Conservation (phyloP, 2,797 vertebrate species). For the Halcyon leucocephala region DNA sequence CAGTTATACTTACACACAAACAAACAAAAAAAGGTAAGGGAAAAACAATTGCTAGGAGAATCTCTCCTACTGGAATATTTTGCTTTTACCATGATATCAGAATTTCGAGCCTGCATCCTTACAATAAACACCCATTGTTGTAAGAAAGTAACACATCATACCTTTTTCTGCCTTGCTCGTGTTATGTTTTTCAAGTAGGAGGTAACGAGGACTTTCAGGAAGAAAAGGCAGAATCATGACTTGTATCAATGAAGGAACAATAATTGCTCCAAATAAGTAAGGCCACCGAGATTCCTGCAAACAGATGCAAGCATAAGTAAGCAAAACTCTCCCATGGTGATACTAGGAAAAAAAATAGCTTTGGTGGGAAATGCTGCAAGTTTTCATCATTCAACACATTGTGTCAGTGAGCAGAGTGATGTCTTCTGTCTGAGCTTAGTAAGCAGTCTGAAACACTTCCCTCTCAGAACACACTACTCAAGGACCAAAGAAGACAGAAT, state of each 20-base stretch:
- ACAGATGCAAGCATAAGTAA: neutral
- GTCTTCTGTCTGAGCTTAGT: neutral
- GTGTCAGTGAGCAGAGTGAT: neutral
- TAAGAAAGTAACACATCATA: constrained; percentile 55
- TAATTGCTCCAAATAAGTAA: constrained; percentile 87
- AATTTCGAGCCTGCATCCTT: neutral
- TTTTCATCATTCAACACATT: neutral
- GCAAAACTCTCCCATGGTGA: neutral
- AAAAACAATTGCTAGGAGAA: neutral
- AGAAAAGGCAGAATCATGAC: constrained; percentile 89
- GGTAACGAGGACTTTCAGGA: constrained; percentile 92
- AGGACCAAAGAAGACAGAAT: neutral
- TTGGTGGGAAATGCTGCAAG: neutral
- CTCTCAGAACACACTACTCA: neutral
- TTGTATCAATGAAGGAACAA: constrained; percentile 86
- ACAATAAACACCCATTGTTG: neutral
- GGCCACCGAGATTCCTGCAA: constrained; percentile 89
- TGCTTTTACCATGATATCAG: neutral
- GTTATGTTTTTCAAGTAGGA: constrained; percentile 90
- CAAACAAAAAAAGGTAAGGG: neutral
- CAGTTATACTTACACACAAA: neutral
- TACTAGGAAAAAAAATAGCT: neutral
- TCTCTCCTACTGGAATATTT: neutral
- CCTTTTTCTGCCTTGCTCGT: constrained; percentile 86
- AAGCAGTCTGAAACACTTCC: neutral